phyloP scores from a whole-genome alignment of 2,888 invertebrate species.

The Drosophila quasianomalipes region DNA sequence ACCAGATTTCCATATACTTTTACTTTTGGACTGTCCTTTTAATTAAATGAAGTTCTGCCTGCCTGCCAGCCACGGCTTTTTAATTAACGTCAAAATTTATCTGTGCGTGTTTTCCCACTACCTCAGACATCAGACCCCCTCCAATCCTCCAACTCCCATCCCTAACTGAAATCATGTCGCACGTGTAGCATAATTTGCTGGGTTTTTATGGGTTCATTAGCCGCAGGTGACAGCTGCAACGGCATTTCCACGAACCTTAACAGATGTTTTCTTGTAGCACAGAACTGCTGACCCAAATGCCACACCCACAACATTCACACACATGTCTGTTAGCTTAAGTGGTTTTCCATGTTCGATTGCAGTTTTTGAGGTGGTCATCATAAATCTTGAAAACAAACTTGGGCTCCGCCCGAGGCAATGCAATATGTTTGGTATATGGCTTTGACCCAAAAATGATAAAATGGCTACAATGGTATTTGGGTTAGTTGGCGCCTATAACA shows the following conservation, averaged over 20 bases:
- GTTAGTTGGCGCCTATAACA: constrained; percentile 27
- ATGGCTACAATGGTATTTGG: constrained; percentile 39
- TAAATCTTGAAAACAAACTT: constrained; percentile 66
- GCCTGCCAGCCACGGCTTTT: constrained; percentile 48
- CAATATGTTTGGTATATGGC: constrained; percentile 42
- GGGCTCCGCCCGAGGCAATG: constrained; percentile 36
- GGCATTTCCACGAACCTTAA: constrained; percentile 8
- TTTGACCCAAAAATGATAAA: constrained; percentile 40
- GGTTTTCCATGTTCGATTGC: constrained; percentile 78
- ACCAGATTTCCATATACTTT: constrained; percentile 54
- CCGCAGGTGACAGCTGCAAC: constrained; percentile 63
- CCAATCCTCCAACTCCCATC: neutral
- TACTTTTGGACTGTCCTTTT: constrained; percentile 42
- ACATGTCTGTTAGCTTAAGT: constrained; percentile 56
- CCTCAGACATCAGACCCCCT: neutral
- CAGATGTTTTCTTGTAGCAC: constrained; percentile 24
- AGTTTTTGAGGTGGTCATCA: constrained; percentile 63
- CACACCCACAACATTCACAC: constrained; percentile 46
- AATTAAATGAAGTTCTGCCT: constrained; percentile 60
- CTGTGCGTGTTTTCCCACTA: constrained; percentile 55
- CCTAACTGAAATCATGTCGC: constrained; percentile 58
- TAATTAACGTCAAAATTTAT: constrained; percentile 75
- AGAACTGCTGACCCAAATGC: constrained; percentile 59
- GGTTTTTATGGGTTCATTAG: constrained; percentile 76
- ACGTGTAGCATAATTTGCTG: constrained; percentile 74